Conservation (phyloP, 2,797 vertebrate species). For the Sebastes matsubarae region DNA sequence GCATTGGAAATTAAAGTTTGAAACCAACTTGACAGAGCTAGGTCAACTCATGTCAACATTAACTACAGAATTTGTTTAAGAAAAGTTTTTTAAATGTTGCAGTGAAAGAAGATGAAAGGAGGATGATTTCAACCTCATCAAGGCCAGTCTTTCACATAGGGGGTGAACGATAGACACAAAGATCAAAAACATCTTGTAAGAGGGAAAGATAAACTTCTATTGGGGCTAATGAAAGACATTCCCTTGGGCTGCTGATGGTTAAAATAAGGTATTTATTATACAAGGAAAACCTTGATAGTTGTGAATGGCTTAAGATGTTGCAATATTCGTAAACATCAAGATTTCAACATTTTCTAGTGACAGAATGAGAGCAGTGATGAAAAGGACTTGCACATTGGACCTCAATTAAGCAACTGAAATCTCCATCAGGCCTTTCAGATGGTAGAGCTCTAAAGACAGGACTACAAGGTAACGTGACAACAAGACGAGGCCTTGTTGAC, state of each 20-base stretch:
- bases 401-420: slow-evolving; percentile 24
- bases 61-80: background rate
- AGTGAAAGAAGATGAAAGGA: background rate
- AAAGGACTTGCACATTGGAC: slow-evolving; percentile 3
- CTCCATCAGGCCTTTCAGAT: background rate
- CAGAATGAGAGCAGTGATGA: slow-evolving; percentile 47
- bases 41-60: background rate
- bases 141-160: slow-evolving; percentile 35
- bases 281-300: slow-evolving; percentile 43
- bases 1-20: background rate
- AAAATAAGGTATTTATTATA: slow-evolving; percentile 37
- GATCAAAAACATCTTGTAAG: background rate
- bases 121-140: slow-evolving; percentile 13
- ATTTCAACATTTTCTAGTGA: slow-evolving; percentile 29
- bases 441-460: background rate
- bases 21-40: background rate
- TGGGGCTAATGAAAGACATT: slow-evolving; percentile 34
- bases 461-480: background rate
- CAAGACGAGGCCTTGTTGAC: background rate
- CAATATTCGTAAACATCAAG: slow-evolving; percentile 21
- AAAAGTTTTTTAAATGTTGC: background rate
- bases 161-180: slow-evolving; percentile 7
- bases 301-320: slow-evolving; percentile 25
- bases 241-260: slow-evolving; percentile 11
- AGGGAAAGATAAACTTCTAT: slow-evolving; percentile 4